A percentile compares a stretch with the other conserved stretches of the same genome.
Evolutionary conservation across 1,140 invertebrate species (phyloP).

Genomic region (Drosophila santomea): DNA sequence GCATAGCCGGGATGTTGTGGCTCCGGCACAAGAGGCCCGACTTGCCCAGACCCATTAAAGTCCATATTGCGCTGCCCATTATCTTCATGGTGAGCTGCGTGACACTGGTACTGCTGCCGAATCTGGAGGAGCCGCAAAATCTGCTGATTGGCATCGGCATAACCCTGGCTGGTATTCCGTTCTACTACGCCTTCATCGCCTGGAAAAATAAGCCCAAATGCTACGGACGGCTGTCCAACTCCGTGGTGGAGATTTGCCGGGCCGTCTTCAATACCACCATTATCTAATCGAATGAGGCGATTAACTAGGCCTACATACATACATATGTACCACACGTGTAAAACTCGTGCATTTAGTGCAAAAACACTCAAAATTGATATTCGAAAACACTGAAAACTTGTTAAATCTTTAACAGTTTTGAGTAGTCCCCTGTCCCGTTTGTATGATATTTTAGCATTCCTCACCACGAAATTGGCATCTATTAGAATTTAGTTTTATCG

Average conservation of each 20-base stretch:
- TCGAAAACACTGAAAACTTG: conserved; percentile 13
- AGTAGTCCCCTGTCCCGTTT: conserved; percentile 15
- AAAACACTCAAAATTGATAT: conserved; percentile 47
- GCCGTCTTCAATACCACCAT: conserved; percentile 81
- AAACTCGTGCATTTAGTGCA: conserved; percentile 51
- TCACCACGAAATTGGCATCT: conserved; percentile 36
- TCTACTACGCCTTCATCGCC: conserved; percentile 94
- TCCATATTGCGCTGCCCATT: conserved; percentile 92
- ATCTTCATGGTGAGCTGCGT: conserved; percentile 93
- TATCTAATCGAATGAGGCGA: conserved; percentile 70
- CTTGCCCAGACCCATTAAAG: conserved; percentile 92
- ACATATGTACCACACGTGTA: not conserved
- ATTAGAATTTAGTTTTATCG: conserved; percentile 39
- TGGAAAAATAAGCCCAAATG: conserved; percentile 91
- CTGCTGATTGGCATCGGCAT: conserved; percentile 93
- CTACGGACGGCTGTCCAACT: conserved; percentile 67
- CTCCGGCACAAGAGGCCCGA: conserved; percentile 90
- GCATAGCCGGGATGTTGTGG: conserved; percentile 92
- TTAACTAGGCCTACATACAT: conserved; percentile 55
- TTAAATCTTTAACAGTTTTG: conserved; percentile 18
- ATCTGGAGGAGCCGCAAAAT: conserved; percentile 91
- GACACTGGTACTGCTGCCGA: conserved; percentile 93
- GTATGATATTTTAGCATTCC: conserved; percentile 73
- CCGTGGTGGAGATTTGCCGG: conserved; percentile 71
- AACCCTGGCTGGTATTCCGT: conserved; percentile 94